phyloP scores from a whole-genome alignment of 2,797 vertebrate species.

The Periophthalmus magnuspinnatus region DNA sequence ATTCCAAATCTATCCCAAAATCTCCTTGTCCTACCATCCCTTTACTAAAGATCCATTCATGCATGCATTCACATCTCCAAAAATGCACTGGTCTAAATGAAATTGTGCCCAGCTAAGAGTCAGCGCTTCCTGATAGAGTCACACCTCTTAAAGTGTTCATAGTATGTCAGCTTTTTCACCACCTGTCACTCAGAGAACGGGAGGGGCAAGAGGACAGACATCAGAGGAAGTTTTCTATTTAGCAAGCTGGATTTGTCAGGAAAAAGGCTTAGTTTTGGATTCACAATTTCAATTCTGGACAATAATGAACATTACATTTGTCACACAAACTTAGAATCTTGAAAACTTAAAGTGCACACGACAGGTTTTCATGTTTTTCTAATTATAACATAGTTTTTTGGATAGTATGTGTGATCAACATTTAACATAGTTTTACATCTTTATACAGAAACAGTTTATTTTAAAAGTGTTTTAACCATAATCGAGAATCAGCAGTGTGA shows the following conservation, averaged over 20 bases:
- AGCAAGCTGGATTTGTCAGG: background rate
- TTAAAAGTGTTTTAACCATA: too few species aligned
- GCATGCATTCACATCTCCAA: background rate
- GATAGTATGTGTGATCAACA: too few species aligned
- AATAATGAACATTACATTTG: background rate
- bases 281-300: background rate
- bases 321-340: background rate
- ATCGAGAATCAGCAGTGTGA: too few species aligned
- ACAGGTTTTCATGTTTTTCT: too few species aligned
- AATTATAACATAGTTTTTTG: too few species aligned
- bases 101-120: background rate
- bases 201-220: constrained; percentile 10
- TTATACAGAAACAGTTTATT: too few species aligned
- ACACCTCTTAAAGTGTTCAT: constrained; percentile 22
- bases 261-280: background rate
- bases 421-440: too few species aligned
- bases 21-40: background rate
- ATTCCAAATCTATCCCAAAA: constrained; percentile 4
- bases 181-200: constrained; percentile 30
- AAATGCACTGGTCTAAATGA: background rate
- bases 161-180: constrained; percentile 31
- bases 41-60: background rate
- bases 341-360: too few species aligned
- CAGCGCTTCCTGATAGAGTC: constrained; percentile 18
- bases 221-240: background rate